Percentiles rank a stretch among this genome's conserved stretches.
phyloP scores from a whole-genome alignment of 2,797 vertebrate species.

The Pseudotriccus pelzelni region DNA sequence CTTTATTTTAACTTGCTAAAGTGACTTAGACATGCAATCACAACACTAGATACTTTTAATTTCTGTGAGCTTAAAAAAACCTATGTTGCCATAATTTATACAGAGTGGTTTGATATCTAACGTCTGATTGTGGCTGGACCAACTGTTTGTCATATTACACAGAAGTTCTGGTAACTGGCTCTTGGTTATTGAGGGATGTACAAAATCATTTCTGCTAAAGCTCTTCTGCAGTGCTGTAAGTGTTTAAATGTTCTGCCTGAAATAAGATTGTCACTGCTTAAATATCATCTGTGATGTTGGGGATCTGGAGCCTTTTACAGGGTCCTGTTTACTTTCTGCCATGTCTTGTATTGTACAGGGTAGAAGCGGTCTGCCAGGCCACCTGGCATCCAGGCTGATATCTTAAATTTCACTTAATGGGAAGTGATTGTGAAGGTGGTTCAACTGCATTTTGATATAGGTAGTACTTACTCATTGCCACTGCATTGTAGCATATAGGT shows the following conservation, averaged over 20 bases:
- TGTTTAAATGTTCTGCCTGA: background rate
- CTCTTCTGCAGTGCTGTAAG: rapidly evolving
- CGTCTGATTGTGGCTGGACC: background rate
- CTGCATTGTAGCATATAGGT: background rate
- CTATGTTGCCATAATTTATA: background rate
- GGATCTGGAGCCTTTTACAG: background rate
- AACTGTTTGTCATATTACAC: background rate
- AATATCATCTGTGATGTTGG: background rate
- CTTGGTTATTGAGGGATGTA: background rate
- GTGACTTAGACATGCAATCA: background rate
- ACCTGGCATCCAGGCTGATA: background rate
- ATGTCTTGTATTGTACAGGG: background rate
- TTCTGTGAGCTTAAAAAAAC: background rate
- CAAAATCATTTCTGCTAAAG: background rate
- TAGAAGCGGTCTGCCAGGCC: background rate
- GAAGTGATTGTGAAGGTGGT: background rate
- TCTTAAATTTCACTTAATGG: background rate
- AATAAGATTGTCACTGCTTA: background rate
- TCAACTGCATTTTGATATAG: background rate
- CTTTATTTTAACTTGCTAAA: background rate
- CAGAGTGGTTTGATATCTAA: background rate
- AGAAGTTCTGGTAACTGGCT: background rate
- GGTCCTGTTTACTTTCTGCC: background rate
- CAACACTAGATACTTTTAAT: background rate
- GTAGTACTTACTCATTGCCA: background rate